Evolutionary conservation across 2,888 invertebrate genomes (phyloP).

Genomic region (Nomada fabriciana): DNA sequence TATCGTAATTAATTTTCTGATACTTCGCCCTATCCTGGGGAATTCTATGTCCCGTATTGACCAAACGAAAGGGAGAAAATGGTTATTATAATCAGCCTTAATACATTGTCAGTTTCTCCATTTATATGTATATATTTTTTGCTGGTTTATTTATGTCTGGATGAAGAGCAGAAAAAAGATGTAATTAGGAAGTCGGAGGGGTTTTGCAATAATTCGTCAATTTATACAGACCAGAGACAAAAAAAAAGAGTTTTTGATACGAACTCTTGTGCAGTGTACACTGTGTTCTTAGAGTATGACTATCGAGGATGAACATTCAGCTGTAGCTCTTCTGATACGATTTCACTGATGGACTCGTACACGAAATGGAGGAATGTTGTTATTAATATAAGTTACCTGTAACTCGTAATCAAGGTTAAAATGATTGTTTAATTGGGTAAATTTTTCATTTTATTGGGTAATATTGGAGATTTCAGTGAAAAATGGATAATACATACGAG

Average conservation of each 20-base stretch:
- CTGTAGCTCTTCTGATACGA: too few species aligned
- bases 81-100: neutral
- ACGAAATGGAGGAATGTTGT: neutral
- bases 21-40: neutral
- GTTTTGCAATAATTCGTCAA: too few species aligned
- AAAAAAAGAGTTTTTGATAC: neutral
- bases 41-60: neutral
- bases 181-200: too few species aligned
- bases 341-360: neutral
- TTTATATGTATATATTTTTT: neutral
- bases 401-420: neutral
- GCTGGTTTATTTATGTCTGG: neutral
- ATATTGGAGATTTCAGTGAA: neutral
- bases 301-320: neutral
- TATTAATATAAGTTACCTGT: neutral
- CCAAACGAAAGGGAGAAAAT: neutral
- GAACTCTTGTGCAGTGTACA: neutral
- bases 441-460: neutral
- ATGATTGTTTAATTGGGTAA: neutral
- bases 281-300: neutral
- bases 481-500: too few species aligned
- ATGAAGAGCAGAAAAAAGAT: too few species aligned
- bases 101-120: neutral
- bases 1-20: slow-evolving; percentile 19
- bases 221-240: too few species aligned